Base-by-base conservation (phyloP, 1,140 invertebrate species). In the Drosophila carrolli region DNA sequence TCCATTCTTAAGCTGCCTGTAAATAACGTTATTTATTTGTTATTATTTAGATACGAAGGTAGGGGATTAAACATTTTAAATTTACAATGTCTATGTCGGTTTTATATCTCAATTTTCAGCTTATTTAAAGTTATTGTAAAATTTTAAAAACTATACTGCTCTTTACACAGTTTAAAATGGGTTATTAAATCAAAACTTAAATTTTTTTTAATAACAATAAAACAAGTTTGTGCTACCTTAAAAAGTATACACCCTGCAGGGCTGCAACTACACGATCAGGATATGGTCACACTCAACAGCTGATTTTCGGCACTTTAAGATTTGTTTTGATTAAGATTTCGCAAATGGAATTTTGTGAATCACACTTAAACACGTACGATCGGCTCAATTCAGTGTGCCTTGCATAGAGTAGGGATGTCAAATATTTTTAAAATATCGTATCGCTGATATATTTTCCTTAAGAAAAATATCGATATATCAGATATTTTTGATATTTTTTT, bases 241-340 rank as follows among this genome's bases (percentile, higher is more conserved):
- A 7, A 13, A 7, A 37, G 9, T 10, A 2, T 6, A 11, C 13
- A 47, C 13, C 13, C 0, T 65, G 43, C 43, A 13, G 14, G 10
- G 35, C 9, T 16, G 10, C 16, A 13, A 11, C 4, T 5, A 9
- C 14, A 16, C 35, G 63, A 66, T 66, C 62, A 16, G 32, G 29
- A 29, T 14, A 14, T 16, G 62, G 62, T 66, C 62, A 65, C 27
- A 65, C 35, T 32, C 1, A 0, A 32, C 63, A 67, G 60, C 63
- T 66, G 63, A 16, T 41, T 66, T 66, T 66, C 11, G 14, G 32
- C 32, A 40, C 23, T 50, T 13, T 10, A 35, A 60, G 9, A 5
- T 27, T 48, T 65, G 23, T 32, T 63, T 48, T 65, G 23, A 23
- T 63, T 65, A 44, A 5, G 11, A 43, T 23, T 44, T 27, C n/a